These are phyloP conservation scores for Coelopa frigida DNA, from an alignment of 1,140 invertebrate genomes.

Conservation along the genomic window DNA sequence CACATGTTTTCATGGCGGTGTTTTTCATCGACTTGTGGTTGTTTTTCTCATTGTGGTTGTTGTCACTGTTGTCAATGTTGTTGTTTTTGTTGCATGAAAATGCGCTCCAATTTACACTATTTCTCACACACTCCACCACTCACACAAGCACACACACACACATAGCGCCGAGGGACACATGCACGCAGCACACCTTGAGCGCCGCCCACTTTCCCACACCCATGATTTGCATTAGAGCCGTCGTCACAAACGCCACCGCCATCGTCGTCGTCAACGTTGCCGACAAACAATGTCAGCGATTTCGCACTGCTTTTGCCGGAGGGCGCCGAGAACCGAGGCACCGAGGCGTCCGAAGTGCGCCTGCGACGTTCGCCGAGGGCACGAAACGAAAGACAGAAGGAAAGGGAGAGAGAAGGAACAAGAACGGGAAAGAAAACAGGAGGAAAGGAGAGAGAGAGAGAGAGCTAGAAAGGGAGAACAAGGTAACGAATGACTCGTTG, in stretches of 20 bases:
- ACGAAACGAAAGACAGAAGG: not conserved
- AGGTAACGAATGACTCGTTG: not conserved
- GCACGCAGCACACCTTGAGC: slow-evolving; percentile 19
- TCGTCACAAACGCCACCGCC: too few relatives aligned
- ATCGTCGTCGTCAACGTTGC: too few relatives aligned
- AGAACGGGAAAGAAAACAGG: not conserved
- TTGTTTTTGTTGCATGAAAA: not conserved
- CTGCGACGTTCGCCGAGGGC: not conserved
- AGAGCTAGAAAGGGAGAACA: not conserved
- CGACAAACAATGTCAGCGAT: too few relatives aligned
- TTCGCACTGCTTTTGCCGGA: too few relatives aligned
- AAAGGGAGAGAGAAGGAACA: not conserved
- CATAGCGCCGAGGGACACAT: slow-evolving; percentile 5
- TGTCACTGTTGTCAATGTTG: not conserved
- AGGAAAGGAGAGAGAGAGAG: not conserved
- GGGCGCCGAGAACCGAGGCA: not conserved
- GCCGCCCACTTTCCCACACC: slow-evolving; percentile 30
- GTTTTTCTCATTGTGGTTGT: too few relatives aligned
- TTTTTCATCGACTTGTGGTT: too few relatives aligned
- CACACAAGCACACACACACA: too few relatives aligned
- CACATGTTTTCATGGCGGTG: too few relatives aligned
- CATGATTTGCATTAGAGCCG: too few relatives aligned
- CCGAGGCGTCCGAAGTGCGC: not conserved
- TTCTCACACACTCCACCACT: too few relatives aligned
- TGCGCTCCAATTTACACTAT: too few relatives aligned